These are phyloP conservation scores for Dynastes maya DNA, from an alignment of 2,888 invertebrate species.

Conservation along the genomic window DNA sequence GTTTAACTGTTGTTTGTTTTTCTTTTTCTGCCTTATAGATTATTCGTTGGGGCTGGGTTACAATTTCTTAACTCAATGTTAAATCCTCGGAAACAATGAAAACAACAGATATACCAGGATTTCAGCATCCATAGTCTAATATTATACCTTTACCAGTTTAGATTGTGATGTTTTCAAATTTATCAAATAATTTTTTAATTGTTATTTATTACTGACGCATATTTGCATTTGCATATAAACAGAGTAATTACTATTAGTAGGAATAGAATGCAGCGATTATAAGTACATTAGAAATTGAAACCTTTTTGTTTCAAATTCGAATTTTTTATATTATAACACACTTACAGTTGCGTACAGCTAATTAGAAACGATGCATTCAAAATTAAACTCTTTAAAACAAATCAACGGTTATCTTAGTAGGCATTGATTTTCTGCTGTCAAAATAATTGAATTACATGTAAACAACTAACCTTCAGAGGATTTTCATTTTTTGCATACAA, in stretches of 20 bases:
- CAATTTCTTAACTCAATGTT: conserved; percentile 32
- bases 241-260: neutral
- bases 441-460: too few species aligned
- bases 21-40: conserved; percentile 37
- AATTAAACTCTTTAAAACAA: too few species aligned
- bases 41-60: conserved; percentile 20
- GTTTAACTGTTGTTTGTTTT: conserved; percentile 11
- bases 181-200: neutral
- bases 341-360: too few species aligned
- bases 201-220: conserved; percentile 4
- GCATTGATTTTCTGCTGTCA: too few species aligned
- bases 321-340: too few species aligned
- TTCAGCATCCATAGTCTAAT: conserved; percentile 18
- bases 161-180: neutral
- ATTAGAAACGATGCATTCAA: too few species aligned
- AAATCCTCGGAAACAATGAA: conserved; percentile 20
- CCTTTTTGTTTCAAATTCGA: too few species aligned
- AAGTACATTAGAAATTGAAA: too few species aligned
- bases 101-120: conserved; percentile 3
- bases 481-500: too few species aligned
- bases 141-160: neutral
- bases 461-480: too few species aligned
- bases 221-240: neutral
- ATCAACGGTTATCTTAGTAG: too few species aligned
- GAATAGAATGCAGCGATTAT: neutral